phyloP scores from a whole-genome alignment of 2,888 invertebrate genomes.

The Augochlorella aurata region DNA sequence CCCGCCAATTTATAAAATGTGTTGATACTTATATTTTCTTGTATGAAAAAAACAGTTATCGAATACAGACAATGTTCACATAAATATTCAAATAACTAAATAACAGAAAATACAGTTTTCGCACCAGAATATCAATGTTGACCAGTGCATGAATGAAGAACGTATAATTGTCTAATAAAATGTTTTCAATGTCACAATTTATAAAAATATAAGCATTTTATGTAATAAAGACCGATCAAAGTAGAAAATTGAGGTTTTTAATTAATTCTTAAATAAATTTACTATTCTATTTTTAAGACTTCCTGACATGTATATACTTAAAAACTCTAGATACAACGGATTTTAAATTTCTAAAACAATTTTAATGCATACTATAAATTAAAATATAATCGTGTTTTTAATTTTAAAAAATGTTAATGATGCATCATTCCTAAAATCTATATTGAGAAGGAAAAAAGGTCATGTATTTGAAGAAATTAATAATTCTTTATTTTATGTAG shows the following conservation, averaged over 20 bases:
- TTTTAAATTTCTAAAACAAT: neutral
- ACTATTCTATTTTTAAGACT: too few species aligned
- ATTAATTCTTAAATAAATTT: too few species aligned
- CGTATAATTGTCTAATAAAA: too few species aligned
- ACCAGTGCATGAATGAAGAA: too few species aligned
- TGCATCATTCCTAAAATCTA: neutral
- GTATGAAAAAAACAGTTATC: neutral
- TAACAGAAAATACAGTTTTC: neutral
- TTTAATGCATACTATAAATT: neutral
- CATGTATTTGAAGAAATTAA: constrained; percentile 4
- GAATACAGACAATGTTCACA: neutral
- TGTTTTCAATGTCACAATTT: too few species aligned
- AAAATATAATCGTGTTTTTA: too few species aligned
- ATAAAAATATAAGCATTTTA: too few species aligned
- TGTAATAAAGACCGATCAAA: too few species aligned
- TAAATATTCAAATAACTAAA: neutral
- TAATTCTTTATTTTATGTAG: constrained; percentile 20
- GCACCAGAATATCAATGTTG: too few species aligned
- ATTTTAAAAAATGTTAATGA: neutral
- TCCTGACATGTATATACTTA: too few species aligned
- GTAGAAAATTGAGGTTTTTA: too few species aligned
- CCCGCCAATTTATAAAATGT: constrained; percentile 44
- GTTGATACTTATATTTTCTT: neutral
- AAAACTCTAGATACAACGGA: too few species aligned
- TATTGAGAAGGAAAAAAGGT: neutral